Conservation (phyloP, 53 echinoderm and acorn worm genomes). For the Henricia sp. region DNA sequence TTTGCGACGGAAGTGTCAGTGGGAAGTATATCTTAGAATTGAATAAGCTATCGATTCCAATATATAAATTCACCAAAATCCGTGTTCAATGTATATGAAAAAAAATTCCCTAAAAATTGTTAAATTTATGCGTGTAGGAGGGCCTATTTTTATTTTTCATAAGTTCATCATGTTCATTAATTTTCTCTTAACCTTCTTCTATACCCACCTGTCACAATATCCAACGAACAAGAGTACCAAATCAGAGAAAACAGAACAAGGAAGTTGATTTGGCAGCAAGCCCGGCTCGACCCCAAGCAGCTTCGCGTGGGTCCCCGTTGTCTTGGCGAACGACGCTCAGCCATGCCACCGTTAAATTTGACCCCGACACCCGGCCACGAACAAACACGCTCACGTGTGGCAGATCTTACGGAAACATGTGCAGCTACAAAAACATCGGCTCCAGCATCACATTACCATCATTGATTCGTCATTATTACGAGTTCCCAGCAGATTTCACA, state of each 20-base stretch:
- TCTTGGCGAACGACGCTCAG: constrained; percentile 59
- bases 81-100: too few species aligned
- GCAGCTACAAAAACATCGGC: neutral
- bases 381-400: constrained; percentile 31
- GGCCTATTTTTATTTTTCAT: too few species aligned
- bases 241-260: constrained; percentile 7
- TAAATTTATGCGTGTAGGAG: too few species aligned
- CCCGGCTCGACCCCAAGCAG: neutral
- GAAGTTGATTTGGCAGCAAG: neutral
- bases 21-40: too few species aligned
- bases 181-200: neutral
- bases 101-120: too few species aligned
- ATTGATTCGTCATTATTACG: neutral
- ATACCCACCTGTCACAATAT: constrained; percentile 5
- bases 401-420: constrained; percentile 8
- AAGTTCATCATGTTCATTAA: too few species aligned
- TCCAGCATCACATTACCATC: constrained; percentile 1
- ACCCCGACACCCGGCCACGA: constrained; percentile 46
- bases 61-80: too few species aligned
- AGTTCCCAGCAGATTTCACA: neutral
- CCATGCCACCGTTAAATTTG: constrained; percentile 45
- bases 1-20: too few species aligned
- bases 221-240: neutral
- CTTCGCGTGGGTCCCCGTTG: constrained; percentile 41
- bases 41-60: too few species aligned